phyloP scores from a whole-genome alignment of 2,113 vertebrate genomes.

The Pseudorhombus dupliciocellatus region DNA sequence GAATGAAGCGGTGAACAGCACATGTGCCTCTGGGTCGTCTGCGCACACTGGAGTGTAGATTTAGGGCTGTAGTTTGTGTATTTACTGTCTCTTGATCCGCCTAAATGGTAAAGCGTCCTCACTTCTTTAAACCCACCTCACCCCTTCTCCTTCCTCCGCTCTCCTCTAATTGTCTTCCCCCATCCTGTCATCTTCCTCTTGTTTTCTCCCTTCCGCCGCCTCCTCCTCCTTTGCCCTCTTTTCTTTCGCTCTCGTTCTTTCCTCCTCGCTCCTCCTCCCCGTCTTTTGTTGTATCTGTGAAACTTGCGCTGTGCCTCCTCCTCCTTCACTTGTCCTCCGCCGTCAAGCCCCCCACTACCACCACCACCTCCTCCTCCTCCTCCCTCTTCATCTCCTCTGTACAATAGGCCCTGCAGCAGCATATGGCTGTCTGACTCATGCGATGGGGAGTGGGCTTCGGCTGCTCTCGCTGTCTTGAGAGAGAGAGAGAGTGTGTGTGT shows the following conservation, averaged over 20 bases:
- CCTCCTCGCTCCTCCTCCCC: constrained; percentile 47
- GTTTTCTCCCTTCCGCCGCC: constrained; percentile 53
- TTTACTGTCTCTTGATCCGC: constrained; percentile 4
- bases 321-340: constrained; percentile 46
- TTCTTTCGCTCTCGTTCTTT: constrained; percentile 30
- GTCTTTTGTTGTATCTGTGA: constrained; percentile 61
- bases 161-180: constrained; percentile 34
- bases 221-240: constrained; percentile 53
- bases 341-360: constrained; percentile 33
- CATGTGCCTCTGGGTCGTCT: constrained; percentile 3
- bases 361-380: constrained; percentile 27
- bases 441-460: constrained; percentile 54
- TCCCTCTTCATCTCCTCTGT: constrained; percentile 51
- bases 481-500: constrained; percentile 10
- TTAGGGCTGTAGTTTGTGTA: constrained; percentile 1
- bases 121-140: constrained; percentile 18
- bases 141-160: constrained; percentile 30
- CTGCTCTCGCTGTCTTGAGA: constrained; percentile 47
- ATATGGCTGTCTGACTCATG: constrained; percentile 72
- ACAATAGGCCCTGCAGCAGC: constrained; percentile 67
- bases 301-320: constrained; percentile 55
- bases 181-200: constrained; percentile 51
- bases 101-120: constrained; percentile 9
- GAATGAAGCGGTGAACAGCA: constrained; percentile 50
- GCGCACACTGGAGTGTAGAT: constrained; percentile 4